phyloP scores from a whole-genome alignment of 1,140 invertebrate species.

The Camponotus pennsylvanicus region DNA sequence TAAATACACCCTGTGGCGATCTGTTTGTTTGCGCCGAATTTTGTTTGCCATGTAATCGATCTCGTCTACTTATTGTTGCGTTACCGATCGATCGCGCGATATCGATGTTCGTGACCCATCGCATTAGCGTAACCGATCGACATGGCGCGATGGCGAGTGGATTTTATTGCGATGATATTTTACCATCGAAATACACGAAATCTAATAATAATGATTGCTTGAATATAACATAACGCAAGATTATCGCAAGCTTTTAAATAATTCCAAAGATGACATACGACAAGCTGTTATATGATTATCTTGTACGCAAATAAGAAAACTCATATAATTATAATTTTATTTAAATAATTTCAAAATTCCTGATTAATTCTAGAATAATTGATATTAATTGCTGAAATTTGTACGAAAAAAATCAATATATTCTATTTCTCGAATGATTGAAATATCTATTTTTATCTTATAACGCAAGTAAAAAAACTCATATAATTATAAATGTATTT shows the following conservation, averaged over 20 bases:
- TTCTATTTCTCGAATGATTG: not conserved
- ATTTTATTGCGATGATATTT: constrained; percentile 32
- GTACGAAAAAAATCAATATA: too few relatives aligned
- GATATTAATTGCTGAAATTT: not conserved
- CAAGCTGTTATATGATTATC: not conserved
- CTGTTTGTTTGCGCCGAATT: constrained; percentile 54
- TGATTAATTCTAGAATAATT: not conserved
- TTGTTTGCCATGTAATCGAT: constrained; percentile 53
- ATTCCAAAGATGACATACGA: not conserved
- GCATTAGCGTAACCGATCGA: constrained; percentile 36
- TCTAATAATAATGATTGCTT: not conserved
- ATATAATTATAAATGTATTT: too few relatives aligned
- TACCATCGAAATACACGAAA: not conserved
- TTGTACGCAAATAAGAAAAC: not conserved
- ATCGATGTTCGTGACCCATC: constrained; percentile 39
- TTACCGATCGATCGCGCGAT: constrained; percentile 33
- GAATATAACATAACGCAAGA: not conserved
- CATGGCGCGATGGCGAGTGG: not conserved
- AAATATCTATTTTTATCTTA: not conserved
- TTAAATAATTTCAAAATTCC: too few relatives aligned
- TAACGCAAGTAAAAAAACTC: too few relatives aligned
- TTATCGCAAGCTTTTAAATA: not conserved
- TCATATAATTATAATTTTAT: too few relatives aligned
- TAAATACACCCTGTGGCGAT: constrained; percentile 15
- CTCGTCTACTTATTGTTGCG: constrained; percentile 46